phyloP scores from a whole-genome alignment of 1,140 invertebrate species.

The Phortica variegata region DNA sequence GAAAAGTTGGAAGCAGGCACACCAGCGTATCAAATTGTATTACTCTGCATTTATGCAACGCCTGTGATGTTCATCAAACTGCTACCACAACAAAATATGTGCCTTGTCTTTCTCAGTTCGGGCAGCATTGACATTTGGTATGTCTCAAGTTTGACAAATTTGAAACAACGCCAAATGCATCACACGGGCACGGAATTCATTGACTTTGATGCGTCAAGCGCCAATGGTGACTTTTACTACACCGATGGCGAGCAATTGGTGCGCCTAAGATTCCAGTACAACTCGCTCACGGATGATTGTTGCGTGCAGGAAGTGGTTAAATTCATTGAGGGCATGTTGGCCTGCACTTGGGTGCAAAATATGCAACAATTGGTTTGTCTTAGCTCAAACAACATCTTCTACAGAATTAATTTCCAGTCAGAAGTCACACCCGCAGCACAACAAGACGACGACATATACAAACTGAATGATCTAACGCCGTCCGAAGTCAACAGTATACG shows the following conservation, averaged over 20 bases:
- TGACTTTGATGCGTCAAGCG: constrained; percentile 27
- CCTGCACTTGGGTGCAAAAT: constrained; percentile 35
- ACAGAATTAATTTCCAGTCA: constrained; percentile 30
- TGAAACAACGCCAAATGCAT: constrained; percentile 29
- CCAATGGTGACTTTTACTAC: constrained; percentile 37
- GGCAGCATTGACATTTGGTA: constrained; percentile 50
- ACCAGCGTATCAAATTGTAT: constrained; percentile 29
- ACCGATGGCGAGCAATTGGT: constrained; percentile 38
- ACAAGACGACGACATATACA: neutral
- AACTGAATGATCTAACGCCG: constrained; percentile 19
- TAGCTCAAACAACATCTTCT: constrained; percentile 49
- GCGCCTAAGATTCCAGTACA: constrained; percentile 29
- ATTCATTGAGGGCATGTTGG: constrained; percentile 32
- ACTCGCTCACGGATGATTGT: constrained; percentile 27
- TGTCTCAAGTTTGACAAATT: constrained; percentile 22
- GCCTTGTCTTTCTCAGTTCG: constrained; percentile 32
- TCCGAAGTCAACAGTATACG: constrained; percentile 18
- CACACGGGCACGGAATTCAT: constrained; percentile 32
- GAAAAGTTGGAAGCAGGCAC: too few species aligned
- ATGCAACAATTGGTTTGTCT: constrained; percentile 40
- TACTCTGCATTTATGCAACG: constrained; percentile 31
- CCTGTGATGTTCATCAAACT: constrained; percentile 29
- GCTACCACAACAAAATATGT: constrained; percentile 25
- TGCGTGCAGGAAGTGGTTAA: constrained; percentile 20
- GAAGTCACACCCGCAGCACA: neutral